A percentile compares a stretch with the other conserved stretches of the same genome.
These are phyloP conservation scores for Cranoglanis bouderius DNA, from an alignment of 2,113 vertebrate genomes.

Conservation along the genomic window DNA sequence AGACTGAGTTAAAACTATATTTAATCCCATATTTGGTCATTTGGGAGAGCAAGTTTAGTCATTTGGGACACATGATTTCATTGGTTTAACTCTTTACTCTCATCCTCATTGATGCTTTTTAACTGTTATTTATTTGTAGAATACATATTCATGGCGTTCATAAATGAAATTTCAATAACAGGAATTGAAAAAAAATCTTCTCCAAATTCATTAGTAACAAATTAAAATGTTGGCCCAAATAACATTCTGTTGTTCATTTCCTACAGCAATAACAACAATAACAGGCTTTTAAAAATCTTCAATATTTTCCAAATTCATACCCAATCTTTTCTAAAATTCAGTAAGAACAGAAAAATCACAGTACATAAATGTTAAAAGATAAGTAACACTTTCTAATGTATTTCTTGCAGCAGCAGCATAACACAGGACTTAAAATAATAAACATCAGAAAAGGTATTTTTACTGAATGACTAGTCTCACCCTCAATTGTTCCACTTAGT, in stretches of 20 bases:
- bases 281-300: not conserved
- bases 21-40: not conserved
- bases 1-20: not conserved
- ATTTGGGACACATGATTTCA: not conserved
- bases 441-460: conserved; percentile 17
- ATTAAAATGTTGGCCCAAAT: not conserved
- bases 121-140: not conserved
- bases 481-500: not conserved
- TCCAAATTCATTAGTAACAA: not conserved
- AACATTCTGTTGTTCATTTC: not conserved
- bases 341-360: not conserved
- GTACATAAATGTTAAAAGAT: not conserved
- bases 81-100: not conserved
- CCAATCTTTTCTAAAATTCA: not conserved
- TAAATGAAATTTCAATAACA: not conserved
- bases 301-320: not conserved
- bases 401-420: not conserved
- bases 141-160: not conserved
- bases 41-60: not conserved
- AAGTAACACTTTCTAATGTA: not conserved
- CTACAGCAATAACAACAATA: not conserved
- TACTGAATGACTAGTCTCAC: not conserved
- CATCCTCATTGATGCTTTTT: not conserved
- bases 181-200: not conserved
- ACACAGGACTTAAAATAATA: not conserved